Conservation (phyloP, 2,888 invertebrate species). For the Tromatobia lineatoria region DNA sequence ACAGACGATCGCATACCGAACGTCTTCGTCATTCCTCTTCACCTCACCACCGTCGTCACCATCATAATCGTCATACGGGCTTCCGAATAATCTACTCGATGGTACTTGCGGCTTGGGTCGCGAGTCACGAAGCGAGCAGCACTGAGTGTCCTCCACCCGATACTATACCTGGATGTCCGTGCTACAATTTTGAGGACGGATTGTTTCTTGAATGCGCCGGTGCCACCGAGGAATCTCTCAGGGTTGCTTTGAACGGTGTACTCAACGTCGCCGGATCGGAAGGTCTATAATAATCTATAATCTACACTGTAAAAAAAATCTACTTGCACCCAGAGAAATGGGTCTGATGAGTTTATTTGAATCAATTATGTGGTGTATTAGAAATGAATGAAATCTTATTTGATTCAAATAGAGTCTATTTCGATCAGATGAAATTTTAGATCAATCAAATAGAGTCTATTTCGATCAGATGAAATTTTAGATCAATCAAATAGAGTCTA, state of each 20-base stretch:
- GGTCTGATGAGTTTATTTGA: too few species aligned
- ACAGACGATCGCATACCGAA: slow-evolving; percentile 51
- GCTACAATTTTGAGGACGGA: slow-evolving; percentile 97
- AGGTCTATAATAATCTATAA: slow-evolving; percentile 82
- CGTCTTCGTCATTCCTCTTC: slow-evolving; percentile 61
- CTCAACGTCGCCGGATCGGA: slow-evolving; percentile 89
- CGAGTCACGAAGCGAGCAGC: slow-evolving; percentile 79
- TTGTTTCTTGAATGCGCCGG: slow-evolving; percentile 96
- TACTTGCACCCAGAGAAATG: too few species aligned
- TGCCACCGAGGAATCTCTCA: slow-evolving; percentile 91
- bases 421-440: too few species aligned
- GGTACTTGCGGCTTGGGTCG: slow-evolving; percentile 79
- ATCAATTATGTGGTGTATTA: too few species aligned
- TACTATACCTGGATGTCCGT: slow-evolving; percentile 94
- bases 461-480: too few species aligned
- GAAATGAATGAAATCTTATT: too few species aligned
- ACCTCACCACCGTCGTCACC: slow-evolving; percentile 54
- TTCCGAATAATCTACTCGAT: slow-evolving; percentile 77
- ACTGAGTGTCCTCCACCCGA: slow-evolving; percentile 91
- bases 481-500: too few species aligned
- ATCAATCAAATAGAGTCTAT: too few species aligned
- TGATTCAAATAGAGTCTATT: too few species aligned
- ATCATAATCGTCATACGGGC: slow-evolving; percentile 70
- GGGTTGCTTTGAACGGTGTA: slow-evolving; percentile 88
- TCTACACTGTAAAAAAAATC: neutral